Conservation (phyloP, 30 jellyfish, hydroid and myxozoan genomes). For the Cassiopea andromeda region DNA sequence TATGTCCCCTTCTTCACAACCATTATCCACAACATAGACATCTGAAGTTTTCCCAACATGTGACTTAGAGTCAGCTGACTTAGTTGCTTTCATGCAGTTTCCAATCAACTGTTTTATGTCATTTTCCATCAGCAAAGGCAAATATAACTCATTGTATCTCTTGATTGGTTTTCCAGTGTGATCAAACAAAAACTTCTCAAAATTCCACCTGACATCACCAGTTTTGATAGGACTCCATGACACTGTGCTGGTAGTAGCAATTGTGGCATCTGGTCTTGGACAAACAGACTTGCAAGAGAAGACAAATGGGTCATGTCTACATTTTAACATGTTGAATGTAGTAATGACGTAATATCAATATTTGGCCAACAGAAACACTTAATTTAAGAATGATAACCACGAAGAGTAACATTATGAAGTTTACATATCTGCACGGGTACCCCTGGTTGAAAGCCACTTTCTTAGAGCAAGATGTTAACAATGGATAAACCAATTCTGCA, state of each 20-base stretch:
- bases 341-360: too few species aligned
- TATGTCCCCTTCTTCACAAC: neutral
- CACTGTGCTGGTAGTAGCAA: conserved; percentile 50
- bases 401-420: too few species aligned
- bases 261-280: conserved; percentile 78
- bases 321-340: too few species aligned
- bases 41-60: neutral
- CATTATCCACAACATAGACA: neutral
- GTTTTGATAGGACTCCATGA: conserved; percentile 89
- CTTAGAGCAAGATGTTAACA: too few species aligned
- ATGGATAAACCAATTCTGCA: too few species aligned
- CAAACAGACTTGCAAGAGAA: conserved; percentile 58
- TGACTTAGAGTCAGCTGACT: neutral
- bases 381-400: too few species aligned
- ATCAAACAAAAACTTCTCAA: conserved; percentile 91
- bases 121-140: conserved; percentile 68
- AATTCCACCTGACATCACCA: conserved; percentile 92
- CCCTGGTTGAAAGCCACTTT: too few species aligned
- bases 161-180: conserved; percentile 77
- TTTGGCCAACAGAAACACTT: too few species aligned
- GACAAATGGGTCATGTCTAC: neutral
- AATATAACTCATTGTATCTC: conserved; percentile 69
- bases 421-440: too few species aligned
- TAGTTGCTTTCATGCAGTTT: conserved; percentile 33
- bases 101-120: conserved; percentile 67